Base-by-base conservation (phyloP, 1,140 invertebrate species). In the Antheraea mylitta region DNA sequence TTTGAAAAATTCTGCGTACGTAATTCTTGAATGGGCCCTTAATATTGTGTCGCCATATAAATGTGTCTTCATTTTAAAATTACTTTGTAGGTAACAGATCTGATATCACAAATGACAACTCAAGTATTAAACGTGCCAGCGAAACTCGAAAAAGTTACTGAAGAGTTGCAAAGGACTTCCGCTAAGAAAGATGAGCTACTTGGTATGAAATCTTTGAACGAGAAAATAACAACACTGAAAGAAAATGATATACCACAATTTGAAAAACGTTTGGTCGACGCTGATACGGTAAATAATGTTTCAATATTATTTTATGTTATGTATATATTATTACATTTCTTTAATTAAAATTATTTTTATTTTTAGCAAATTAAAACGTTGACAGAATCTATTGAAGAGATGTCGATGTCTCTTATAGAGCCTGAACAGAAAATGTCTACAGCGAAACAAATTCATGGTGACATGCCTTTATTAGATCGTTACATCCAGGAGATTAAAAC, bases 391-490 rank as follows among this genome's bases (percentile, higher is more conserved):
- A 74, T 93, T 13, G 90, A 94, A 65, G 88, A 92, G 19, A 70
- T 95, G 10, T 85, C 94, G 22, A 80, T 87, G 63, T 85, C 91
- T 11, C 75, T 95, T 2, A 74, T 85, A 2, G 93, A 94, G 61
- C 95, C 95, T 0, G 93, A 95, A 72, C 81, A 91, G 66, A 94
- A 95, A 69, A 79, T 95, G 73, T 81, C 86, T 7, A 85, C 93
- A 8, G 94, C 93, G 11, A 94, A 95, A 72, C 84, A 91, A 61
- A 93, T 96, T 70, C 89, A 94, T 58, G 92, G 93, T 1, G 95
- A 96, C 81, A 93, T 96, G 89, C 93, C 93, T 4, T 77, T 96
- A 5, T 92, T 96, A 66, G 96, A 96, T 83, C 94, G 94, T 70
- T 93, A 92, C 65, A 86, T 93, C 0, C 91, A 93, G 58, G 96